These are phyloP conservation scores for Desmophyllum pertusum DNA, from an alignment of 92 coral and sea anemone species.

Conservation along the genomic window DNA sequence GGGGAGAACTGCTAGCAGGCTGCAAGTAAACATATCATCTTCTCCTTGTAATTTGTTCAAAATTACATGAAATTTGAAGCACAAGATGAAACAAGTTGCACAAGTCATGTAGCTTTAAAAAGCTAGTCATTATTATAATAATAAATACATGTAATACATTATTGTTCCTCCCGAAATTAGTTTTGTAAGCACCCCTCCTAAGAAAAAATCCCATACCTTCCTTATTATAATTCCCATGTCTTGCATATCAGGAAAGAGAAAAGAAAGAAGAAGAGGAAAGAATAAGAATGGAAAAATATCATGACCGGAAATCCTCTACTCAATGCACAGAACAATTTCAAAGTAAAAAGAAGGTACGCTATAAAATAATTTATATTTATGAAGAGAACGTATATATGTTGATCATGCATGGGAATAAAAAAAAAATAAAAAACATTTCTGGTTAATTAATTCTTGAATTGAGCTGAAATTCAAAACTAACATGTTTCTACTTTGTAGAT, in stretches of 20 bases:
- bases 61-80: too few relatives aligned
- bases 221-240: neutral
- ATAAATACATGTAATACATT: too few relatives aligned
- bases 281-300: conserved; percentile 95
- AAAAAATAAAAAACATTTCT: neutral
- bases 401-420: neutral
- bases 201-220: too few relatives aligned
- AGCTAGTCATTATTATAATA: too few relatives aligned
- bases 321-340: conserved; percentile 84
- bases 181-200: too few relatives aligned
- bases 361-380: neutral
- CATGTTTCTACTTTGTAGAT: conserved; percentile 49
- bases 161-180: too few relatives aligned
- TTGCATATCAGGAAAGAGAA: conserved; percentile 85
- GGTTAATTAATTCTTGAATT: neutral
- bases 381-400: neutral
- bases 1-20: too few relatives aligned
- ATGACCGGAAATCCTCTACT: conserved; percentile 96
- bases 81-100: too few relatives aligned
- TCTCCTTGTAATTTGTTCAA: too few relatives aligned
- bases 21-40: too few relatives aligned
- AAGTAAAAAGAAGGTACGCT: conserved; percentile 91
- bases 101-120: too few relatives aligned
- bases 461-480: neutral
- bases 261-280: conserved; percentile 94